phyloP scores from a whole-genome alignment of 2,888 invertebrate species.

The Bembecia ichneumoniformis region DNA sequence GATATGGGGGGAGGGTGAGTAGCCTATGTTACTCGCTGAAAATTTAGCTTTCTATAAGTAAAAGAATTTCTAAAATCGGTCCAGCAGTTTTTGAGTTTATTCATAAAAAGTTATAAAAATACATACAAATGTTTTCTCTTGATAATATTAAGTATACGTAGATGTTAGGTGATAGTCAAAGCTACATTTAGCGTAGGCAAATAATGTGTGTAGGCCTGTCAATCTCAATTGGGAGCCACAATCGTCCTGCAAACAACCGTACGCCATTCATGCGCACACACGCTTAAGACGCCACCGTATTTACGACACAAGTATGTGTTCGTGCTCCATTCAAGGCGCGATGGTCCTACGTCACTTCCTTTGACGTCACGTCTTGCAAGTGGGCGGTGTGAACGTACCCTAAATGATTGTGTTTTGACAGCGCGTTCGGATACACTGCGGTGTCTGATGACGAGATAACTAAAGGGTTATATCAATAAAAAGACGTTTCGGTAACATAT shows the following conservation, averaged over 20 bases:
- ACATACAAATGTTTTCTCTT: too few relatives aligned
- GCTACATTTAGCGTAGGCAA: slow-evolving; percentile 17
- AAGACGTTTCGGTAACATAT: slow-evolving; percentile 25
- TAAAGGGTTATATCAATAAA: slow-evolving; percentile 35
- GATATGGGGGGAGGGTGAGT: too few relatives aligned
- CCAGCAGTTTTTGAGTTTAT: too few relatives aligned
- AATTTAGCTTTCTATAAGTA: too few relatives aligned
- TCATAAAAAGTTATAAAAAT: too few relatives aligned
- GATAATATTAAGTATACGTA: too few relatives aligned
- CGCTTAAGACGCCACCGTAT: slow-evolving; percentile 18
- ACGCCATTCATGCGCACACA: slow-evolving; percentile 51
- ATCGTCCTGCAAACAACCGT: slow-evolving; percentile 37
- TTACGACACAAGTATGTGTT: slow-evolving; percentile 30
- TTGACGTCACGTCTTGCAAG: slow-evolving; percentile 58
- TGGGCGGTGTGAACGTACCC: slow-evolving; percentile 53
- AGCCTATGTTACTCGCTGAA: too few relatives aligned
- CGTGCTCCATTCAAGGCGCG: slow-evolving; percentile 57
- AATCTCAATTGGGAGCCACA: slow-evolving; percentile 44
- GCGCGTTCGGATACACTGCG: slow-evolving; percentile 22
- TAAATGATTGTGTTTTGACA: slow-evolving; percentile 51
- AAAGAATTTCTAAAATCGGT: too few relatives aligned
- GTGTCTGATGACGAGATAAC: slow-evolving; percentile 32
- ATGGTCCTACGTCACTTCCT: slow-evolving; percentile 61
- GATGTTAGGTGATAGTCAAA: too few relatives aligned
- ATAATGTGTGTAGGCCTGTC: slow-evolving; percentile 45